Percentiles rank a stretch among this genome's conserved stretches.
These are phyloP conservation scores for Epinephelus malabaricus DNA, from an alignment of 2,797 vertebrate genomes.

Conservation along the genomic window DNA sequence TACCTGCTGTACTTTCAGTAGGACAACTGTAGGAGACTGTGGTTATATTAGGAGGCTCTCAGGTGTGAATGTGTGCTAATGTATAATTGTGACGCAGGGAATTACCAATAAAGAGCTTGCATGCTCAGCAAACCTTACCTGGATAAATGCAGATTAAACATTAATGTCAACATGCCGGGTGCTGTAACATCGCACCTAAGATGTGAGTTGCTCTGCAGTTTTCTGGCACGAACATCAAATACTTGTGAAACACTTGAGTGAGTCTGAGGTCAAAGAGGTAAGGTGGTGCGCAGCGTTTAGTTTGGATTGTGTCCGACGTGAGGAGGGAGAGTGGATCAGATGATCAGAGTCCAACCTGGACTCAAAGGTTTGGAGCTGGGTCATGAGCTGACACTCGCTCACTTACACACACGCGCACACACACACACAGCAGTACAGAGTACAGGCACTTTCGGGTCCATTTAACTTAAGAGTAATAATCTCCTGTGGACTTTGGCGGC, in stretches of 20 bases:
- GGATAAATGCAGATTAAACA: slow-evolving; percentile 3
- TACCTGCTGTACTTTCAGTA: not conserved
- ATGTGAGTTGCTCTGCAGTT: not conserved
- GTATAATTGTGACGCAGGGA: slow-evolving; percentile 4
- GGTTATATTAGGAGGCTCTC: not conserved
- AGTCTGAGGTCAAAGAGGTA: slow-evolving; percentile 29
- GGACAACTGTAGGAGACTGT: not conserved
- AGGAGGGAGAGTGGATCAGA: slow-evolving; percentile 59
- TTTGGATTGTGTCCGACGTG: slow-evolving; percentile 51
- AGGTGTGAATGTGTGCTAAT: slow-evolving; percentile 11
- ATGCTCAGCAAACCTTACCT: slow-evolving; percentile 11
- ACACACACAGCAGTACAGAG: slow-evolving; percentile 7
- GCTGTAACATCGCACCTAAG: not conserved
- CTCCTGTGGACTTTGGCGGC: slow-evolving; percentile 66
- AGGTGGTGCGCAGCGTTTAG: slow-evolving; percentile 37
- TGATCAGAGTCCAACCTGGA: slow-evolving; percentile 60
- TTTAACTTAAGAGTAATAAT: slow-evolving; percentile 74
- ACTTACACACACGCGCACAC: slow-evolving; percentile 7
- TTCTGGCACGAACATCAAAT: slow-evolving; percentile 21
- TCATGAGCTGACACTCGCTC: slow-evolving; percentile 42
- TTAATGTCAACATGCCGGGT: not conserved
- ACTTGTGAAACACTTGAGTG: slow-evolving; percentile 38
- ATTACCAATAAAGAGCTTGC: not conserved
- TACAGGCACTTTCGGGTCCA: slow-evolving; percentile 59
- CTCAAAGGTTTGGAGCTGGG: slow-evolving; percentile 57